Percentiles rank a stretch among this genome's conserved stretches.
Conservation (phyloP, 2,797 vertebrate genomes). For the Cyprinella venusta region DNA sequence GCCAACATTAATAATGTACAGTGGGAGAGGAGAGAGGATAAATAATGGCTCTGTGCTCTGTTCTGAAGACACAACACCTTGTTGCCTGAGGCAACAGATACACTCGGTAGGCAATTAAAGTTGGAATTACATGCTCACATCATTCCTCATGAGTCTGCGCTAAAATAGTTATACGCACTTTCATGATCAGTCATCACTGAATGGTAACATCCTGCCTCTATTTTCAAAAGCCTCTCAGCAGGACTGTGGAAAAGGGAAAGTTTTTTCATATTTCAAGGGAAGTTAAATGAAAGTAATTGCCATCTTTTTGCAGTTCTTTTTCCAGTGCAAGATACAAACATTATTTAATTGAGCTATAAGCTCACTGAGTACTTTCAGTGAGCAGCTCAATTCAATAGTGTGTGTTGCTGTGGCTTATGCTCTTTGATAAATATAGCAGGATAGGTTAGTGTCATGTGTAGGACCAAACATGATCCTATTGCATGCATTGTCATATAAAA, state of each 20-base stretch:
- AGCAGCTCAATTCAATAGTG: not conserved
- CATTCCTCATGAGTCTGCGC: constrained; percentile 18
- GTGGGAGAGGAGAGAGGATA: constrained; percentile 25
- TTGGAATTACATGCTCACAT: constrained; percentile 38
- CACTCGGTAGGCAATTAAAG: constrained; percentile 48
- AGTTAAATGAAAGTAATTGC: constrained; percentile 42
- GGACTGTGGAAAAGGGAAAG: constrained; percentile 3
- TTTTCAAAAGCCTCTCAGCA: constrained; percentile 39
- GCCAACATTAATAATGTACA: constrained; percentile 39
- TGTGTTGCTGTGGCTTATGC: not conserved
- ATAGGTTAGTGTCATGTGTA: not conserved
- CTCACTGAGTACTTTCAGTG: not conserved
- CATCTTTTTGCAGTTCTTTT: not conserved
- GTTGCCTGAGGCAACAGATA: constrained; percentile 46
- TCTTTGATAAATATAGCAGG: not conserved
- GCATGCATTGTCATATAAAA: not conserved
- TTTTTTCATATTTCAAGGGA: constrained; percentile 20
- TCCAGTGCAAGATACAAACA: not conserved
- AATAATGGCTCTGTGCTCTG: constrained; percentile 38
- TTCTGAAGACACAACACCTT: constrained; percentile 40
- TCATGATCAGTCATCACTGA: constrained; percentile 38
- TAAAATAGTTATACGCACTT: constrained; percentile 41
- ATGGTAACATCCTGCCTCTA: constrained; percentile 12
- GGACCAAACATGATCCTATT: not conserved
- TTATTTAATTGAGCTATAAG: too few relatives aligned